Conservation (phyloP, 2,888 invertebrate genomes). For the Notocelia uddmanniana region DNA sequence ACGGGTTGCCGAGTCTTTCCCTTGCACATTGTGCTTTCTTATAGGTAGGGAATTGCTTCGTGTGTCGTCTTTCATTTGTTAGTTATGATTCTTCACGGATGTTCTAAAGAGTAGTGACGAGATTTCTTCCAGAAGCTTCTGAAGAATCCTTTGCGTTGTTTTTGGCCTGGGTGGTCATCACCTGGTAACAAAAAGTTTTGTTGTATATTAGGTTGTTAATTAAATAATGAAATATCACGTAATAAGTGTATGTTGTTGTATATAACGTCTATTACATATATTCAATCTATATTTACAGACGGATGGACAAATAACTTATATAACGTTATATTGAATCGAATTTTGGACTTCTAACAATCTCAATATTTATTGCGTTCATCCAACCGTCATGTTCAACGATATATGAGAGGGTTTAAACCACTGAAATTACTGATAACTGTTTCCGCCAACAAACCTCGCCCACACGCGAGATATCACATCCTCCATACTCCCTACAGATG, state of each 20-base stretch:
- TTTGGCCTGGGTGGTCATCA: slow-evolving; percentile 88
- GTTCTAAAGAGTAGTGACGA: slow-evolving; percentile 94
- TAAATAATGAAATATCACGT: too few species aligned
- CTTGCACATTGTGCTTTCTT: background rate
- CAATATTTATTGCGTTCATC: background rate
- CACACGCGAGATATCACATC: slow-evolving; percentile 29
- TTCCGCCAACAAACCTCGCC: slow-evolving; percentile 24
- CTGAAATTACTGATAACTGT: slow-evolving; percentile 26
- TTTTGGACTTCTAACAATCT: background rate
- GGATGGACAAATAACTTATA: too few species aligned
- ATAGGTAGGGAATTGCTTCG: background rate
- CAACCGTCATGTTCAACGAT: background rate
- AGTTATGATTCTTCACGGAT: slow-evolving; percentile 87
- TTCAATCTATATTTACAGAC: too few species aligned
- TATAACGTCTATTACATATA: too few species aligned
- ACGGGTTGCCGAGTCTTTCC: background rate
- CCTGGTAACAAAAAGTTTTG: slow-evolving; percentile 78
- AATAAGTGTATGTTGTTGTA: too few species aligned
- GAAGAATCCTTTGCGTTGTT: slow-evolving; percentile 95
- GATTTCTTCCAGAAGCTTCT: slow-evolving; percentile 96
- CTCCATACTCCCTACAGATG: background rate
- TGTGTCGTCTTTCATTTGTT: background rate
- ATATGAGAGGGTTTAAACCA: background rate
- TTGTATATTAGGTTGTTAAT: slow-evolving; percentile 1
- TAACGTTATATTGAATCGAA: too few species aligned